Conservation (phyloP, 2,888 invertebrate genomes). For the Drosophila maculinotata region DNA sequence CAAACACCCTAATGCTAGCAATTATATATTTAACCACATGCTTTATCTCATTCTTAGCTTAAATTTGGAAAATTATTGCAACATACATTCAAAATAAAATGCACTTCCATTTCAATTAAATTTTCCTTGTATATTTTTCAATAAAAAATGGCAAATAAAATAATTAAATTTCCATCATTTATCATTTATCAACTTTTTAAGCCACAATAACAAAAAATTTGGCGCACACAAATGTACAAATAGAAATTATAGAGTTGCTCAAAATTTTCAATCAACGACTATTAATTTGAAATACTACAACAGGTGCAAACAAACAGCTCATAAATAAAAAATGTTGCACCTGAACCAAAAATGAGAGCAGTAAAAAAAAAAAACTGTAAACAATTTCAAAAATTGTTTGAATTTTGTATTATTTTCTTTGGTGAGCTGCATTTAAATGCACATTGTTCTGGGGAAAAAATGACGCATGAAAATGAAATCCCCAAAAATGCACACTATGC, state of each 20-base stretch:
- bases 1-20: too few species aligned
- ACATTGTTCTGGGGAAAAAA: constrained; percentile 32
- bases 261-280: constrained; percentile 64
- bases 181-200: constrained; percentile 49
- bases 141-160: constrained; percentile 10
- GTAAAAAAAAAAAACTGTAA: constrained; percentile 28
- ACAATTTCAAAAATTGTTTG: constrained; percentile 35
- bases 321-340: constrained; percentile 61
- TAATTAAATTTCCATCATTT: constrained; percentile 49
- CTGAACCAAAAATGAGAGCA: constrained; percentile 36
- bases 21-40: too few species aligned
- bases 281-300: constrained; percentile 63
- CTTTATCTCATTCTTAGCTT: too few species aligned
- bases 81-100: background rate
- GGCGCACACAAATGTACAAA: constrained; percentile 2
- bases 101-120: background rate
- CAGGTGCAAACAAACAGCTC: constrained; percentile 36
- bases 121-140: background rate
- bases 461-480: constrained; percentile 5
- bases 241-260: constrained; percentile 46
- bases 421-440: constrained; percentile 45
- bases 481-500: constrained; percentile 38
- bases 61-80: background rate
- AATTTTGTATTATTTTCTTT: constrained; percentile 44
- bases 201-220: constrained; percentile 14